Evolutionary conservation across 1,140 invertebrate species (phyloP).

Genomic region (Brevipalpus yothersi): DNA sequence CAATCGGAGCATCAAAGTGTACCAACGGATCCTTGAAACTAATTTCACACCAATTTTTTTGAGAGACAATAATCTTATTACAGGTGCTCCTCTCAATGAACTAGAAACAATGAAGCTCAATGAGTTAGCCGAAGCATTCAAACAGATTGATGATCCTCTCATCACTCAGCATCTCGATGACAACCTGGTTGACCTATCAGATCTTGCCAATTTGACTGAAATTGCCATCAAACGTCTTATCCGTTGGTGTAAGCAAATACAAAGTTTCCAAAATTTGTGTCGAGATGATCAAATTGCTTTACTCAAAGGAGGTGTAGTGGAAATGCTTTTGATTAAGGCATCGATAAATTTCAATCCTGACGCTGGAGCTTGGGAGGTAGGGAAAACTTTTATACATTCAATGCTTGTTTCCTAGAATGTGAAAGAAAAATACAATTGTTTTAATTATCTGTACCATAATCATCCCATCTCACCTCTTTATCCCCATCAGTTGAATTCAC

Average conservation of each 20-base stretch:
- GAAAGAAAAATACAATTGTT: too few species aligned
- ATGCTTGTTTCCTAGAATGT: too few species aligned
- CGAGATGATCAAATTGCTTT: conserved; percentile 71
- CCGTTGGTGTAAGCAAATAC: conserved; percentile 72
- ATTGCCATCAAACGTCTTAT: conserved; percentile 65
- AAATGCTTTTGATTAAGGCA: conserved; percentile 72
- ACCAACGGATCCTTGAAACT: background rate
- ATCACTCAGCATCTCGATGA: background rate
- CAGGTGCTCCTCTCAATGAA: background rate
- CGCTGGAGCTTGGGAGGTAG: conserved; percentile 38
- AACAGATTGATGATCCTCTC: background rate
- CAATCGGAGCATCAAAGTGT: background rate
- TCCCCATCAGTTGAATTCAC: too few species aligned
- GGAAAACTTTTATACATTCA: background rate
- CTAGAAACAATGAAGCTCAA: background rate
- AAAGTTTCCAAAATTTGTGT: conserved; percentile 63
- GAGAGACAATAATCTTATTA: background rate
- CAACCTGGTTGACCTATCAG: conserved; percentile 26
- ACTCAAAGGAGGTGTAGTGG: conserved; percentile 61
- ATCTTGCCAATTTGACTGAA: conserved; percentile 67
- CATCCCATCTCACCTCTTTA: too few species aligned
- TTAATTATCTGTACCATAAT: too few species aligned
- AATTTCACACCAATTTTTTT: background rate
- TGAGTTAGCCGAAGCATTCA: background rate
- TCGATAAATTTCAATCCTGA: conserved; percentile 64